These are phyloP conservation scores for Drosophila baimaii DNA, from an alignment of 1,140 invertebrate species.

Conservation along the genomic window DNA sequence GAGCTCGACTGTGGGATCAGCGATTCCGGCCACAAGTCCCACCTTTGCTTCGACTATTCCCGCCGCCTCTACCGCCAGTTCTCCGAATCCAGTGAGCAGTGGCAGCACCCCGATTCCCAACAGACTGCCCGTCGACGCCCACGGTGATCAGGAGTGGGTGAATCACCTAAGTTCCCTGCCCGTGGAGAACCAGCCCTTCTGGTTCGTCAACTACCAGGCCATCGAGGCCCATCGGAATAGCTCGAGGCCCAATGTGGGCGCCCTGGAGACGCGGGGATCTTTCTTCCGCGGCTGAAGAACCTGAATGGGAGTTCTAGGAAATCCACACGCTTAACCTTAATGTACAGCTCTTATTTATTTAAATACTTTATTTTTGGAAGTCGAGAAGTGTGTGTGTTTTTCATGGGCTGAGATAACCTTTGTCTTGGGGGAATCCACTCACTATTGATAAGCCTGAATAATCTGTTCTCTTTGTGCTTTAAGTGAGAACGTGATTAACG, in stretches of 20 bases:
- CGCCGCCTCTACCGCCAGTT: not conserved
- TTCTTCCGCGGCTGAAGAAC: conserved; percentile 69
- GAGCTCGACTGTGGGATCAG: not conserved
- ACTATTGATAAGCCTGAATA: conserved; percentile 11
- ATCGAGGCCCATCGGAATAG: conserved; percentile 82
- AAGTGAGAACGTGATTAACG: conserved; percentile 30
- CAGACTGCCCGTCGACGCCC: conserved; percentile 77
- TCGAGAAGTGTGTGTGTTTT: not conserved
- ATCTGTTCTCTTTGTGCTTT: not conserved
- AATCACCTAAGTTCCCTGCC: conserved; percentile 84
- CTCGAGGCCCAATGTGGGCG: conserved; percentile 56
- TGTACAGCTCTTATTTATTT: conserved; percentile 41
- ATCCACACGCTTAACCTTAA: not conserved
- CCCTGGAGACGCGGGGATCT: conserved; percentile 64
- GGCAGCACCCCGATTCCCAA: not conserved
- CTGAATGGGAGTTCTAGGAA: conserved; percentile 4
- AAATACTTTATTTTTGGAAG: conserved; percentile 9
- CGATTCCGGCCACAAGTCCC: not conserved
- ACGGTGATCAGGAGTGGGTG: conserved; percentile 84
- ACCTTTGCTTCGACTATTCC: conserved; percentile 2
- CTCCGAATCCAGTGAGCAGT: not conserved
- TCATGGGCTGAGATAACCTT: conserved; percentile 20
- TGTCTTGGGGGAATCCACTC: conserved; percentile 15
- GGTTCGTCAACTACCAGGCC: conserved; percentile 84
- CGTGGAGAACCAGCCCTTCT: conserved; percentile 85